Percentiles rank a stretch among this genome's conserved stretches.
phyloP scores from a whole-genome alignment of 1,140 invertebrate genomes.

The Drosophila repleta region DNA sequence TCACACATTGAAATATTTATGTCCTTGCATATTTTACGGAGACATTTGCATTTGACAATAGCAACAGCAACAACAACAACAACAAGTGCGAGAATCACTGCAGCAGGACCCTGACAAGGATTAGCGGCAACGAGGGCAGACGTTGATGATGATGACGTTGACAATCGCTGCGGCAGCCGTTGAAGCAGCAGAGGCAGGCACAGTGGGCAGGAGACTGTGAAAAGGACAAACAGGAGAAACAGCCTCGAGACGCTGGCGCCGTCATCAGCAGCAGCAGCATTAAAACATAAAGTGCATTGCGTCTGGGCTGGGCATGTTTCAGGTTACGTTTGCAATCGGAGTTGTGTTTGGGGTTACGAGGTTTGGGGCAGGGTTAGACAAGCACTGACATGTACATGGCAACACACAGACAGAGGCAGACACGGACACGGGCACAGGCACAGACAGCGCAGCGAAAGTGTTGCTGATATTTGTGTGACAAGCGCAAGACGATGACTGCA shows the following conservation, averaged over 20 bases:
- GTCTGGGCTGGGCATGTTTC: conserved; percentile 58
- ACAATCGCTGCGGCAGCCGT: conserved; percentile 61
- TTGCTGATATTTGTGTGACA: conserved; percentile 63
- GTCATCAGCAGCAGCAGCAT: conserved; percentile 57
- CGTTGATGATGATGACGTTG: conserved; percentile 58
- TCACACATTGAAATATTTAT: conserved; percentile 75
- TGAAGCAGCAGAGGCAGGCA: conserved; percentile 7
- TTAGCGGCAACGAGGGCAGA: conserved; percentile 61
- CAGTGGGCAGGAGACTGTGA: neutral
- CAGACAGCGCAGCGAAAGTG: conserved; percentile 48
- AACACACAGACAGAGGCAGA: conserved; percentile 14
- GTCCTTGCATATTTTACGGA: conserved; percentile 77
- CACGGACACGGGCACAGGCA: conserved; percentile 20
- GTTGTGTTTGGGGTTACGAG: conserved; percentile 12
- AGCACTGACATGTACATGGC: conserved; percentile 52
- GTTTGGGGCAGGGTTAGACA: conserved; percentile 32
- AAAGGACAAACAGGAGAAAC: neutral
- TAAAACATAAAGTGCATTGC: conserved; percentile 75
- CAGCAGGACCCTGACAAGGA: conserved; percentile 57
- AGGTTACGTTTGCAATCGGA: conserved; percentile 39
- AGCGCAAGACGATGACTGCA: conserved; percentile 45
- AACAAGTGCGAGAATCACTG: conserved; percentile 55
- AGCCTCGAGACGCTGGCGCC: conserved; percentile 51
- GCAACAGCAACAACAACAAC: conserved; percentile 36
- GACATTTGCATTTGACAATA: conserved; percentile 80